A percentile compares a stretch with the other conserved stretches of the same genome.
Evolutionary conservation across 2,888 invertebrate species (phyloP).

Genomic region (Cordylochernes scorpioides): DNA sequence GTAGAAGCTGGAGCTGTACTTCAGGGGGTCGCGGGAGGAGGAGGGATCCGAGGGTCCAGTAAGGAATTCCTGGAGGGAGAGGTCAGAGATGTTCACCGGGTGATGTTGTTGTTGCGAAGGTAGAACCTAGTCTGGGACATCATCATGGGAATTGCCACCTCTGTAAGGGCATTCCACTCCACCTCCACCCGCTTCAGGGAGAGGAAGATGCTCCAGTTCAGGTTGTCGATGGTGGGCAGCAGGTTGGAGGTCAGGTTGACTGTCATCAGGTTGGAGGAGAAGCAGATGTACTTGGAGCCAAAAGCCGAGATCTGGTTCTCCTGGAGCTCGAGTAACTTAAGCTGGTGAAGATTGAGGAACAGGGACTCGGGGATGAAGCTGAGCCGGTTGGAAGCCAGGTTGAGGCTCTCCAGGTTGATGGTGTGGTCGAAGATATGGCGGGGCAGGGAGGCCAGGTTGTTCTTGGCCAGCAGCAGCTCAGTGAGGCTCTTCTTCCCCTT

Average conservation of each 20-base stretch:
- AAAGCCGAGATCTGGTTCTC: conserved; percentile 35
- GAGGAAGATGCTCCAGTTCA: conserved; percentile 12
- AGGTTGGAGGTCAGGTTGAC: conserved; percentile 37
- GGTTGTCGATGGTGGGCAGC: conserved; percentile 34
- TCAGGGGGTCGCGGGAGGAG: not conserved
- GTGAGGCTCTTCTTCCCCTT: not conserved
- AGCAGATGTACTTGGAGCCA: conserved; percentile 35
- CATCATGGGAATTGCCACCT: conserved; percentile 4
- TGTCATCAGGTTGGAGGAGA: conserved; percentile 36
- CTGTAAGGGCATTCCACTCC: conserved; percentile 10
- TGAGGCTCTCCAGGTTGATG: conserved; percentile 10
- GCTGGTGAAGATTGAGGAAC: conserved; percentile 9
- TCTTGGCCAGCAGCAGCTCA: conserved; percentile 1
- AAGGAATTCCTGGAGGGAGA: conserved; percentile 2
- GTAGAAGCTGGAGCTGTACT: conserved; percentile 4
- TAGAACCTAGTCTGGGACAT: conserved; percentile 3
- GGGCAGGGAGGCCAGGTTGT: conserved; percentile 8
- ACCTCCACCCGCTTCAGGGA: too few species aligned
- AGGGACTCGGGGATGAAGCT: conserved; percentile 3
- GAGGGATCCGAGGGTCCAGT: not conserved
- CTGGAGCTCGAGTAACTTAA: conserved; percentile 32
- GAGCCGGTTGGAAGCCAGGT: conserved; percentile 12
- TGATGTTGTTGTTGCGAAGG: conserved; percentile 7
- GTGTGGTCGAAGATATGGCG: conserved; percentile 10
- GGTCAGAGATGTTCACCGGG: conserved; percentile 3